Base-by-base conservation (phyloP, 2,797 vertebrate genomes). In the Huso huso region DNA sequence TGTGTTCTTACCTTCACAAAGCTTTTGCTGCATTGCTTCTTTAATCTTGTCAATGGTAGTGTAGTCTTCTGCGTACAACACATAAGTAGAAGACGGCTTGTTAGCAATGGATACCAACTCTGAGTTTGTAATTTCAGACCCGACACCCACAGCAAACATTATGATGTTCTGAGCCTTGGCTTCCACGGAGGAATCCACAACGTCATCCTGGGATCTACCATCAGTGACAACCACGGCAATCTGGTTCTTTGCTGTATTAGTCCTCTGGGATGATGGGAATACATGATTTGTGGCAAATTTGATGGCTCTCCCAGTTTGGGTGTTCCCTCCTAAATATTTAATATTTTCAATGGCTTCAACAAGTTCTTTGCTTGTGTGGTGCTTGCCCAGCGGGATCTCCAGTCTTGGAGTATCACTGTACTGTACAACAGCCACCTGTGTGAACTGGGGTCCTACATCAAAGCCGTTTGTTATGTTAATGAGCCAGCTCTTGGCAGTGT, bases 121-220 rank as follows among this genome's bases (percentile, higher is more conserved):
- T 0, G 88, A 89, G 4, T 78, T 86, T 57, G 86, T 86, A 73
- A 90, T 89, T 81, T 91, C 91, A 3, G 67, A 81, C 7, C 90
- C 90, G 4, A 92, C 91, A n/a, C 91, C 91, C 3, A 92, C 89
- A 2, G 91, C 87, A 10, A 92, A 92, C 15, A 92, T 65, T 0
- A 77, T 90, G 4, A 92, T 80, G 11, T 82, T 80, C 74, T 89
- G 76, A 10, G 79, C 77, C 65, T 80, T 77, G 0, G 90, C 89
- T 68, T 88, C 81, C 71, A 86, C 66, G 11, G 90, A 89, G 63
- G 84, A 80, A 8, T 90, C 87, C 69, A 81, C 83, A 68, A 92
- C 90, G 10, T 92, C 88, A 13, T 91, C 91, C 76, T 92, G 91
- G 48, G 90, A 91, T 72, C 91, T 92, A 7, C 90, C 90, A 37